Conservation (phyloP, 2,113 vertebrate genomes). For the Propithecus coquereli region DNA sequence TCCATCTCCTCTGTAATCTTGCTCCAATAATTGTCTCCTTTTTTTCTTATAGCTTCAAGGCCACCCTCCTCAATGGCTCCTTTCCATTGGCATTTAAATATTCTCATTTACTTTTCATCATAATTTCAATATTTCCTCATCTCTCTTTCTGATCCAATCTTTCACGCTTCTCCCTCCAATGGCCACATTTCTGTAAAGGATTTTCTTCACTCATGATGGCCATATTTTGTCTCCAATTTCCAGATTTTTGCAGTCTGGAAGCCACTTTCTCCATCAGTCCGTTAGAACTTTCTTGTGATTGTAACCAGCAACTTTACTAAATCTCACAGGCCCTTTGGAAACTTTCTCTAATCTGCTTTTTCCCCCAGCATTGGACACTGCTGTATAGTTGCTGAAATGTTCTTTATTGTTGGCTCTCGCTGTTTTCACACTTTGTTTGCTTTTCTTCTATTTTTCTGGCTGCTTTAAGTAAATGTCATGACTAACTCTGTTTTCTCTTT, state of each 20-base stretch:
- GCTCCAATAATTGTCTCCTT: not conserved
- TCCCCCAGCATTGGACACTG: accelerated
- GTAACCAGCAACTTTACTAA: not conserved
- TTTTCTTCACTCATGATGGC: not conserved
- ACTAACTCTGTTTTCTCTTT: not conserved
- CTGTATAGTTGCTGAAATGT: not conserved
- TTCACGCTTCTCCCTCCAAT: not conserved
- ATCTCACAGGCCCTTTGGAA: not conserved
- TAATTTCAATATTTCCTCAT: not conserved
- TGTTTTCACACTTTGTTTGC: not conserved
- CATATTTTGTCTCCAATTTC: not conserved
- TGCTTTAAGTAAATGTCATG: not conserved
- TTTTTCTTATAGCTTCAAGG: not conserved
- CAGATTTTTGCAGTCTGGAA: not conserved
- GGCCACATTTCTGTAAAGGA: not conserved
- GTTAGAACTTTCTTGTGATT: not conserved
- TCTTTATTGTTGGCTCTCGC: not conserved
- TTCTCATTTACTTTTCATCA: not conserved
- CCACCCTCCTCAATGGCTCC: not conserved
- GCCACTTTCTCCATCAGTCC: not conserved
- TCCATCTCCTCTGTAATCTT: not conserved
- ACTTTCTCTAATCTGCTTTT: not conserved
- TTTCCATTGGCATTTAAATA: not conserved
- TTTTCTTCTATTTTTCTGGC: not conserved
- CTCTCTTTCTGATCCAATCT: not conserved